phyloP scores from a whole-genome alignment of 35 echinoderm and acorn worm species.

The Hemicentrotus pulcherrimus region DNA sequence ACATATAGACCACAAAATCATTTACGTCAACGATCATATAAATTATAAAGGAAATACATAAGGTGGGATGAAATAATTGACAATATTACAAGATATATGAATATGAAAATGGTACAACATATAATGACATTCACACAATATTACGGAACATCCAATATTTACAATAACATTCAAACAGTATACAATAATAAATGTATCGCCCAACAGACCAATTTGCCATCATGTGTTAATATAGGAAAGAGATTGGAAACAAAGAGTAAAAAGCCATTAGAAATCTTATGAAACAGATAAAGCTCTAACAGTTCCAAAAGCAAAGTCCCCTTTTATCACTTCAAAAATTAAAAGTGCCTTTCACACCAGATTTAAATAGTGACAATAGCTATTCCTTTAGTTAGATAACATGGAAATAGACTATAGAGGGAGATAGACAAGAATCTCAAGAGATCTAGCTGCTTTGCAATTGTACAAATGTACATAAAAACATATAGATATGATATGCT shows the following conservation, averaged over 20 bases:
- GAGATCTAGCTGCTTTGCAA: no score
- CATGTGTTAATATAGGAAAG: neutral
- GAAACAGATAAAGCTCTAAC: neutral
- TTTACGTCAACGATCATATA: neutral
- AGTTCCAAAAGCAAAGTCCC: neutral
- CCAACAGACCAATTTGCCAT: neutral
- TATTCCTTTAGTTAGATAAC: no score
- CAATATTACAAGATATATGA: neutral
- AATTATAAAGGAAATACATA: no score
- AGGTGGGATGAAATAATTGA: neutral
- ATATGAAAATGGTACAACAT: neutral
- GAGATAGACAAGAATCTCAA: no score
- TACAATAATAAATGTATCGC: neutral
- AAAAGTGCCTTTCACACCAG: no score
- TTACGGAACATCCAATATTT: neutral
- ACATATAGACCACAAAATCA: neutral
- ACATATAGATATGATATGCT: no score
- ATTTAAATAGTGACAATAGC: no score
- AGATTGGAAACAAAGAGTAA: neutral
- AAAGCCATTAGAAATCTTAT: neutral
- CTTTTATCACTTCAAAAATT: neutral
- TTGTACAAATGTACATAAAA: no score
- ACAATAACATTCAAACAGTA: neutral
- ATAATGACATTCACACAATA: neutral
- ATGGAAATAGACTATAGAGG: no score